Evolutionary conservation across 1,140 invertebrate species (phyloP), one percentile per base, ranked within the genome.

Genomic region (Cydia strobilella): DNA sequence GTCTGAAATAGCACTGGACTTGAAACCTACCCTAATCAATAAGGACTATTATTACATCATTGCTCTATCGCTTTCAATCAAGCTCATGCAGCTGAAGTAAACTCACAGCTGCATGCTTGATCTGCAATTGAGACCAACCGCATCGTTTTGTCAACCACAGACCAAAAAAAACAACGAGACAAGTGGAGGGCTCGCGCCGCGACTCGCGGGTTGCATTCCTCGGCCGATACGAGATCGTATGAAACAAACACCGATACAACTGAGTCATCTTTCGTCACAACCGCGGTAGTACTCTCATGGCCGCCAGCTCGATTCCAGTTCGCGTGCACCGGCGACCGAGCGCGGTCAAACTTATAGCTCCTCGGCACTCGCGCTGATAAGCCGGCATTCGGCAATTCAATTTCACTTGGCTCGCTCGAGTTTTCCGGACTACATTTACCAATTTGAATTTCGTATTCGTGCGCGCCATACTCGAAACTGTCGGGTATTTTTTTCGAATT

Each of bases 221-320:
- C 74, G 10, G 63, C 66, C 69, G 73, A 77, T 74, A 78, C 69
- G 73, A 77, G 75, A 78, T 20, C 54, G 20, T 75, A 82, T 78
- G 79, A 84, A 82, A 82, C 80, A 79, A 84, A 83, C 79, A 83
- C 77, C 81, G 80, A 86, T 84, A 84, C 78, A 77, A 86, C 83
- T 91, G 88, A 91, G 85, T 91, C 87, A 91, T 90, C 81, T 86
- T 82, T 88, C 88, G 85, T 91, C 86, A 88, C 78, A 77, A 76
- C 76, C 39, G 75, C 72, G 78, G 80, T 82, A 77, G 78, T 74
- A 80, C 79, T 80, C 79, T 79, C 79, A 79, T 74, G 82, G 82
- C 77, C 78, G 79, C 73, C 59, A 65, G 66, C 31, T 51, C 18
- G 65, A 59, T 71, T 78, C 73, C 83, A 92, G 90, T 92, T 86